phyloP scores from a whole-genome alignment of 2,888 invertebrate species.

The Diachrysia chrysitis region DNA sequence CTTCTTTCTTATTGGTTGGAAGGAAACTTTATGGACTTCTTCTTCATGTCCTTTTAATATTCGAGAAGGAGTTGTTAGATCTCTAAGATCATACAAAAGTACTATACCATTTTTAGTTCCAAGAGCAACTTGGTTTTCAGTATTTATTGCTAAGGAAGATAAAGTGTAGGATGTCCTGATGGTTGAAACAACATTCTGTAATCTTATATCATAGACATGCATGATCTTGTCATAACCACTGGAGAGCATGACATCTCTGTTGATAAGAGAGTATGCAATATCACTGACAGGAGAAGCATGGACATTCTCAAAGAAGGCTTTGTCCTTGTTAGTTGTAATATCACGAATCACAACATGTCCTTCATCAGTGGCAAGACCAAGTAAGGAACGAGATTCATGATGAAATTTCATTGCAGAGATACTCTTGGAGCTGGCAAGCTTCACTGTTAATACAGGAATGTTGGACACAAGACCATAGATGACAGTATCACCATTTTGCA shows the following conservation, averaged over 20 bases:
- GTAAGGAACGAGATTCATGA: conserved; percentile 80
- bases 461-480: conserved; percentile 87
- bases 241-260: conserved; percentile 88
- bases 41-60: conserved; percentile 86
- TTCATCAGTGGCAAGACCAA: conserved; percentile 87
- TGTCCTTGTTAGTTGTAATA: conserved; percentile 83
- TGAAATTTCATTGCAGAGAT: conserved; percentile 86
- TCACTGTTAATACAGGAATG: conserved; percentile 82
- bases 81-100: conserved; percentile 88
- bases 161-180: conserved; percentile 79
- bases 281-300: conserved; percentile 90
- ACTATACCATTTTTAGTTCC: conserved; percentile 89
- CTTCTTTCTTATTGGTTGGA: conserved; percentile 81
- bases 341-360: conserved; percentile 84
- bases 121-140: conserved; percentile 86
- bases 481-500: conserved; percentile 85
- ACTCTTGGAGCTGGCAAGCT: conserved; percentile 79
- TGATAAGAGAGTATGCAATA: conserved; percentile 87
- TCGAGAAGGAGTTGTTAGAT: conserved; percentile 82
- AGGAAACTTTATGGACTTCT: conserved; percentile 83
- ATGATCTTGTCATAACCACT: conserved; percentile 89
- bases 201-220: conserved; percentile 88
- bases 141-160: conserved; percentile 80
- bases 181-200: conserved; percentile 83
- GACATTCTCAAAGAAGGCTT: conserved; percentile 83